A percentile compares a stretch with the other conserved stretches of the same genome.
phyloP scores from a whole-genome alignment of 2,888 invertebrate genomes.

The Anodontia alba region DNA sequence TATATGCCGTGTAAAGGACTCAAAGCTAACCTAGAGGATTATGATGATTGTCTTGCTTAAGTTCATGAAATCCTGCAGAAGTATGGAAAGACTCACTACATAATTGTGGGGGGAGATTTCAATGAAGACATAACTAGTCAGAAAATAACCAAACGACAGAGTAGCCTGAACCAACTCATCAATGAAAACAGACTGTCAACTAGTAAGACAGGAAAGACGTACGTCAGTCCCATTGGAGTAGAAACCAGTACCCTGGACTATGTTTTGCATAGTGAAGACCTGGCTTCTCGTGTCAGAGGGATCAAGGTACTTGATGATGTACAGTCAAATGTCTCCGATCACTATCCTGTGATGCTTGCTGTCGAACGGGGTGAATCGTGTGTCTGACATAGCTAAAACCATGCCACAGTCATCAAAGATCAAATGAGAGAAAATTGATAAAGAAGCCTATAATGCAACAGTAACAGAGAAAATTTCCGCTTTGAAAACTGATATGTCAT shows the following conservation, averaged over 20 bases:
- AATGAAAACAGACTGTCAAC: neutral
- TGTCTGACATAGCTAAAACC: neutral
- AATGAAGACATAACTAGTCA: neutral
- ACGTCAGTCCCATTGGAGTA: neutral
- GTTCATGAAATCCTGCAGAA: neutral
- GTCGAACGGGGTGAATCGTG: neutral
- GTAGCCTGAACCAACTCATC: neutral
- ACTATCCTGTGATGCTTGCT: neutral
- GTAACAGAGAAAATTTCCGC: neutral
- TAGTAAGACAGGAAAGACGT: neutral
- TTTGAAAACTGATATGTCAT: neutral
- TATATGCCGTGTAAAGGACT: neutral
- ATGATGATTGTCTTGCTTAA: neutral
- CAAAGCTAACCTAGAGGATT: neutral
- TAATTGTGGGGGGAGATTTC: neutral
- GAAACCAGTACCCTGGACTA: slow-evolving; percentile 6
- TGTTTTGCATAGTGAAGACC: neutral
- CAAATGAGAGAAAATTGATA: slow-evolving; percentile 14
- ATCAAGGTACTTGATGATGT: neutral
- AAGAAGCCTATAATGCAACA: neutral
- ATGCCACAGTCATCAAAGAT: neutral
- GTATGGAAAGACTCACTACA: neutral
- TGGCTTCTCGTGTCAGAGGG: neutral
- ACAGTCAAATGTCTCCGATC: slow-evolving; percentile 2
- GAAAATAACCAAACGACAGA: neutral